Evolutionary conservation across 2,888 invertebrate species (phyloP).

Genomic region (Rhogogaster chlorosoma): DNA sequence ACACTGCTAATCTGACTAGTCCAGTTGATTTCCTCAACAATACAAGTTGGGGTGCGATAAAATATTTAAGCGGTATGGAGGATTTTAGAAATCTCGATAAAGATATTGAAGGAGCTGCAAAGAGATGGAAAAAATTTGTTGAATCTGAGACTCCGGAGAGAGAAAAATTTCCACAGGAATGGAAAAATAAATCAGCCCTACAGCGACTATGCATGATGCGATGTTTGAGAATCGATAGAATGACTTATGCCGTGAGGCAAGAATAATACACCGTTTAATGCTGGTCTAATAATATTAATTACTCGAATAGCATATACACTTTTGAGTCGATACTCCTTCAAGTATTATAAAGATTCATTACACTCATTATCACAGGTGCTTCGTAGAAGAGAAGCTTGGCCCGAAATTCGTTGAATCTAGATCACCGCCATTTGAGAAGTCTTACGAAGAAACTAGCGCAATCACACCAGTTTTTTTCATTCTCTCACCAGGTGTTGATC

Average conservation of each 20-base stretch:
- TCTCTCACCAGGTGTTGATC: constrained; percentile 96
- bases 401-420: constrained; percentile 89
- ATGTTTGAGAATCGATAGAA: constrained; percentile 93
- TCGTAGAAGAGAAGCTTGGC: constrained; percentile 94
- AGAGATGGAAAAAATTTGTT: constrained; percentile 95
- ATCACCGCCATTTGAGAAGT: constrained; percentile 90
- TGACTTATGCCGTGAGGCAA: constrained; percentile 94
- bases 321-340: neutral
- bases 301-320: constrained; percentile 46
- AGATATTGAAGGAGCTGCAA: constrained; percentile 94
- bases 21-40: constrained; percentile 92
- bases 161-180: constrained; percentile 96
- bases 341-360: constrained; percentile 3
- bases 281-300: neutral
- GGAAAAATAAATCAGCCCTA: constrained; percentile 93
- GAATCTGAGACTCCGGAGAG: constrained; percentile 96
- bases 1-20: constrained; percentile 85
- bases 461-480: constrained; percentile 96
- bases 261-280: constrained; percentile 52
- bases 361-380: constrained; percentile 80
- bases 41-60: constrained; percentile 90
- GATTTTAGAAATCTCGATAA: constrained; percentile 92
- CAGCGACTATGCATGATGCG: constrained; percentile 96
- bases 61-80: constrained; percentile 86
- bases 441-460: constrained; percentile 91